Conservation (phyloP, 2,797 vertebrate genomes). For the Triplophysa bombifrons region DNA sequence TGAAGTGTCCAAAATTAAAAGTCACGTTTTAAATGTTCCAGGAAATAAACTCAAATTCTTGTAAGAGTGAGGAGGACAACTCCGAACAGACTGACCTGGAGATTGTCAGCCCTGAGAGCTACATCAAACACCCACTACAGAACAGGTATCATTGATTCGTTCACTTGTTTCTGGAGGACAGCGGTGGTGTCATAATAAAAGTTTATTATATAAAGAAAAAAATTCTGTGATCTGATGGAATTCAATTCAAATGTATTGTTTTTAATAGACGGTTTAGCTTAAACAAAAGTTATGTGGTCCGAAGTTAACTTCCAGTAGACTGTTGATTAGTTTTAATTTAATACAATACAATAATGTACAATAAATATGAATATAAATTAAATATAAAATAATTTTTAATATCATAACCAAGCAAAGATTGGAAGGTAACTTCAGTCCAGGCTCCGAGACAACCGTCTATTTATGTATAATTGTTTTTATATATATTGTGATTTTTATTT, state of each 20-base stretch:
- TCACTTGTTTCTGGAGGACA: neutral
- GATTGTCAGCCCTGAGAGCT: slow-evolving; percentile 91
- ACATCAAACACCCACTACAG: slow-evolving; percentile 97
- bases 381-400: no score
- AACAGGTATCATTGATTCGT: slow-evolving; percentile 82
- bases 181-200: neutral
- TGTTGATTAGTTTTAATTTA: no score
- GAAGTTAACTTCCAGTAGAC: no score
- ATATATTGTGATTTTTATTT: slow-evolving; percentile 24
- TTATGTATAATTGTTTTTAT: neutral
- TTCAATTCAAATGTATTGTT: no score
- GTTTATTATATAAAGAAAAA: neutral
- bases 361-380: no score
- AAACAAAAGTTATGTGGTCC: no score
- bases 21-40: slow-evolving; percentile 57
- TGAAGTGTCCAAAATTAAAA: neutral
- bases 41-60: slow-evolving; percentile 85
- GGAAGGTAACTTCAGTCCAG: no score
- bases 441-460: no score
- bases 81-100: slow-evolving; percentile 83
- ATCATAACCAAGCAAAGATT: no score
- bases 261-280: no score
- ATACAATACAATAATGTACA: no score
- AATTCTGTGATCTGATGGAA: slow-evolving; percentile 1
- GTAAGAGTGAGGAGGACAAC: slow-evolving; percentile 86